A percentile compares a stretch with the other conserved stretches of the same genome.
These are phyloP conservation scores for Hymenochirus boettgeri DNA, from an alignment of 2,113 vertebrate genomes.

Conservation along the genomic window DNA sequence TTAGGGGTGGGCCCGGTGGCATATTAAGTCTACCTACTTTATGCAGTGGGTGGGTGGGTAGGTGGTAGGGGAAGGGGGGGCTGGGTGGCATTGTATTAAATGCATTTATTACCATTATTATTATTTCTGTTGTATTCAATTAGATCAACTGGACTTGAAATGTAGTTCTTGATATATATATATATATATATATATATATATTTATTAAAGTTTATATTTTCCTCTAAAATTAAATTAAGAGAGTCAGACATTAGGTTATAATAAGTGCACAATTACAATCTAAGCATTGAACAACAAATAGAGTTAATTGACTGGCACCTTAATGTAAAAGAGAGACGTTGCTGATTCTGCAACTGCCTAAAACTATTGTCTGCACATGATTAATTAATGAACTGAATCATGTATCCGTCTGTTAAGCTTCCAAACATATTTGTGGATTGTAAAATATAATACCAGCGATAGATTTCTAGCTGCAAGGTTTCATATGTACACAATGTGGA, in stretches of 20 bases:
- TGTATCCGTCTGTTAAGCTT: slow-evolving; percentile 43
- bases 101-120: too few relatives aligned
- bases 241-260: slow-evolving; percentile 22
- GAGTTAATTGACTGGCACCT: slow-evolving; percentile 52
- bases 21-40: too few relatives aligned
- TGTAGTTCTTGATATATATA: too few relatives aligned
- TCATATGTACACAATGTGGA: slow-evolving; percentile 1
- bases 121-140: too few relatives aligned
- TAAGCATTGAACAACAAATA: slow-evolving; percentile 36
- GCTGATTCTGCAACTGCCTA: slow-evolving; percentile 42
- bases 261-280: slow-evolving; percentile 30
- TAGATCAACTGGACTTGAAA: too few relatives aligned
- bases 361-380: slow-evolving; percentile 44
- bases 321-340: slow-evolving; percentile 42
- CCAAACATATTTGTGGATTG: slow-evolving; percentile 15
- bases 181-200: slow-evolving; percentile 26
- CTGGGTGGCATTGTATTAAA: too few relatives aligned
- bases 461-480: slow-evolving; percentile 17
- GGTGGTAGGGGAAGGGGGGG: too few relatives aligned
- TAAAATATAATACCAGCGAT: slow-evolving; percentile 29
- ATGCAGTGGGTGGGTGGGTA: too few relatives aligned
- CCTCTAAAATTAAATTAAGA: slow-evolving; percentile 31
- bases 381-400: slow-evolving; percentile 52
- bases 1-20: too few relatives aligned
- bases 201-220: slow-evolving; percentile 23